Percentiles rank a stretch among this genome's conserved stretches.
Conservation (phyloP, 2,797 vertebrate species). For the Adrianichthys oophorus region DNA sequence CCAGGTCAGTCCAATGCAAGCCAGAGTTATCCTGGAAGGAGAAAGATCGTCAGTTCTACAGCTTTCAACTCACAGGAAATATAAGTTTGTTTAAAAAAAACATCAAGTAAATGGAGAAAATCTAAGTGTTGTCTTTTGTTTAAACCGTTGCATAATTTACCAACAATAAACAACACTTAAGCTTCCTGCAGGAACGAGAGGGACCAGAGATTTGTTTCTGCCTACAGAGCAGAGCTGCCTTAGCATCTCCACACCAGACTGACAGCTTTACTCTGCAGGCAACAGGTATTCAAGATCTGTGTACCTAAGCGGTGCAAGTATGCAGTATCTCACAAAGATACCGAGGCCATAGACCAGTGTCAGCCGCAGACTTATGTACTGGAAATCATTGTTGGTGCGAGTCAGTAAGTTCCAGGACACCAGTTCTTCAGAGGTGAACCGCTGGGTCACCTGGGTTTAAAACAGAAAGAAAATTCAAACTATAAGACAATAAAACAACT, state of each 20-base stretch:
- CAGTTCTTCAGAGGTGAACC: conserved; percentile 94
- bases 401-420: conserved; percentile 97
- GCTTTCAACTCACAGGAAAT: too few relatives aligned
- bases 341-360: conserved; percentile 89
- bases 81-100: too few relatives aligned
- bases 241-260: neutral
- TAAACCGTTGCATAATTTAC: neutral
- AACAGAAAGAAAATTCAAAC: neutral
- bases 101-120: too few relatives aligned
- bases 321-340: conserved; percentile 88
- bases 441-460: conserved; percentile 83
- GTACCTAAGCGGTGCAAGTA: conserved; percentile 92
- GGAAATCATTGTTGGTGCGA: conserved; percentile 91
- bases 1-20: conserved; percentile 87
- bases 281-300: neutral
- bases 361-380: conserved; percentile 88
- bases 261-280: neutral
- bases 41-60: neutral
- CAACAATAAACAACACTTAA: too few relatives aligned
- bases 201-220: neutral
- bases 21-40: conserved; percentile 81
- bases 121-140: neutral
- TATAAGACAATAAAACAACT: too few relatives aligned
- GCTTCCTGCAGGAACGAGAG: too few relatives aligned
- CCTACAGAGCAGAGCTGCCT: neutral